Evolutionary conservation across 2,113 vertebrate species (phyloP).

Genomic region (Stegastes partitus): DNA sequence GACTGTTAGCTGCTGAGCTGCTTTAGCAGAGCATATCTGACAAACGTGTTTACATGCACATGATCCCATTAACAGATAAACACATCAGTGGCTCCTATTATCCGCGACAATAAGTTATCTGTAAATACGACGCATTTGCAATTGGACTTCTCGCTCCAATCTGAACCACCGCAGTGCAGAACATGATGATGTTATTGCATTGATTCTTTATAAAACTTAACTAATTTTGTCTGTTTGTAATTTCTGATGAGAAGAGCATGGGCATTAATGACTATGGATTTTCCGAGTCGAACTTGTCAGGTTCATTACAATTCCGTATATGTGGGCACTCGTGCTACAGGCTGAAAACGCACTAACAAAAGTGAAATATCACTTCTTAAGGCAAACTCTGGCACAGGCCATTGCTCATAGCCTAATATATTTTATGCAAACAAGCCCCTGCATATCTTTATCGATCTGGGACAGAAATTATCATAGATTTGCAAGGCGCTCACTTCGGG

Average conservation of each 20-base stretch:
- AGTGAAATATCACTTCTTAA: constrained; percentile 61
- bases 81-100: not conserved
- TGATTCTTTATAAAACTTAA: constrained; percentile 54
- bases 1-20: constrained; percentile 3
- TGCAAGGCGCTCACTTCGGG: constrained; percentile 33
- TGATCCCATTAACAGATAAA: constrained; percentile 17
- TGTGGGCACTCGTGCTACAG: constrained; percentile 8
- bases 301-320: constrained; percentile 49
- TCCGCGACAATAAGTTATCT: constrained; percentile 10
- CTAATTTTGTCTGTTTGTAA: constrained; percentile 55
- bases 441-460: constrained; percentile 59
- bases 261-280: constrained; percentile 66
- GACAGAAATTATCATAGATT: constrained; percentile 56
- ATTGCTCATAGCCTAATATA: constrained; percentile 42
- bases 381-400: constrained; percentile 40
- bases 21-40: constrained; percentile 10
- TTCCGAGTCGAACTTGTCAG: constrained; percentile 42
- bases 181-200: constrained; percentile 49
- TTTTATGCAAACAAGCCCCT: constrained; percentile 61
- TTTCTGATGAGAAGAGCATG: constrained; percentile 52
- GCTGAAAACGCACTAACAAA: constrained; percentile 48
- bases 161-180: constrained; percentile 24
- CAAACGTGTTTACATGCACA: constrained; percentile 4
- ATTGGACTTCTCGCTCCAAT: not conserved
- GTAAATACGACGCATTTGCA: not conserved